Evolutionary conservation across 2,888 invertebrate species (phyloP).

Genomic region (Aporophyla lueneburgensis): DNA sequence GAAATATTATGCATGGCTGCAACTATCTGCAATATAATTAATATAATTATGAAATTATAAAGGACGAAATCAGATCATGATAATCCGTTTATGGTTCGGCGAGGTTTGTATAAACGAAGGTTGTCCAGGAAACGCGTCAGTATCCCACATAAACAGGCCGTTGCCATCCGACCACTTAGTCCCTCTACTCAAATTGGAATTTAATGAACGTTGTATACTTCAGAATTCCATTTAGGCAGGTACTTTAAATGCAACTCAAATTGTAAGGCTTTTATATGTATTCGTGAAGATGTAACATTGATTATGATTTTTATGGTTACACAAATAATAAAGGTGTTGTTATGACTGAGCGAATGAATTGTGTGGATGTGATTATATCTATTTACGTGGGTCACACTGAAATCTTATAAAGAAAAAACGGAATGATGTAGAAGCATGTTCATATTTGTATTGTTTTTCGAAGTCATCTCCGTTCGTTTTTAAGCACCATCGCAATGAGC

Average conservation of each 20-base stretch:
- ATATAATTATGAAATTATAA: background rate
- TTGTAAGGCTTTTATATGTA: conserved; percentile 27
- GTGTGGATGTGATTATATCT: background rate
- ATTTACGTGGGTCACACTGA: background rate
- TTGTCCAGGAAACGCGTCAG: conserved; percentile 78
- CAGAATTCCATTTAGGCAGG: conserved; percentile 41
- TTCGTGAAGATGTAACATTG: conserved; percentile 21
- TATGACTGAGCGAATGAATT: background rate
- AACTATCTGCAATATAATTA: background rate
- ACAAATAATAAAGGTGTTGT: conserved; percentile 26
- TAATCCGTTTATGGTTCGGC: background rate
- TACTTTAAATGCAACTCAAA: conserved; percentile 34
- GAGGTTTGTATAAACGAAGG: conserved; percentile 18
- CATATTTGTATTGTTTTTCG: no score
- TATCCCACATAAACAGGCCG: conserved; percentile 82
- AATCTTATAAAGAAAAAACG: no score
- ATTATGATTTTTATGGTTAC: conserved; percentile 23
- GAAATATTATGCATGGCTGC: background rate
- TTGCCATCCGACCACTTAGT: conserved; percentile 73
- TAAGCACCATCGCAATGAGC: no score
- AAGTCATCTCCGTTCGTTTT: no score
- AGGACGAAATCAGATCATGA: conserved; percentile 7
- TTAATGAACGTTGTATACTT: conserved; percentile 58
- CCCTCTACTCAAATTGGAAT: conserved; percentile 59
- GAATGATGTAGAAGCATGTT: no score